Evolutionary conservation across 2,113 vertebrate genomes (phyloP).

Genomic region (Octodon degus): DNA sequence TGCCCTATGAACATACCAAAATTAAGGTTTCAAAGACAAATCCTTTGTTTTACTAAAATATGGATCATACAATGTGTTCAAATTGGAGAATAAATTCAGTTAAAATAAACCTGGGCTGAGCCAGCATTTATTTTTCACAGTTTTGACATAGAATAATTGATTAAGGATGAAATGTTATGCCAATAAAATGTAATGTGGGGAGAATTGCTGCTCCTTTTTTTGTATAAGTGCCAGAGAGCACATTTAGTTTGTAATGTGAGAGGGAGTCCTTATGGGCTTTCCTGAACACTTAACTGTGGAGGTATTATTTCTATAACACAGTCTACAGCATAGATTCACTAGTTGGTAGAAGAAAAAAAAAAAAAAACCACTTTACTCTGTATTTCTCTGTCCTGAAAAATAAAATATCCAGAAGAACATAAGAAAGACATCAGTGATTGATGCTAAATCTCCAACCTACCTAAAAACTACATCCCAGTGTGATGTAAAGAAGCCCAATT

Average conservation of each 20-base stretch:
- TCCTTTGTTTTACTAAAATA: background rate
- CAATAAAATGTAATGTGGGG: background rate
- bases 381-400: background rate
- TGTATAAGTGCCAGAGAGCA: background rate
- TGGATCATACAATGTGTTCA: background rate
- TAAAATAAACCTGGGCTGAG: background rate
- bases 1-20: background rate
- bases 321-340: background rate
- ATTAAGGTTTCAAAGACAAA: background rate
- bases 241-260: background rate
- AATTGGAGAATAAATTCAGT: background rate
- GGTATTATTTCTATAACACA: background rate
- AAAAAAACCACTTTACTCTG: background rate
- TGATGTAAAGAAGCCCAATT: background rate
- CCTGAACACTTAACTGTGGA: background rate
- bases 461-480: background rate
- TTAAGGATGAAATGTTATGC: background rate
- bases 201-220: background rate
- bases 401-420: background rate
- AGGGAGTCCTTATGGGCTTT: background rate
- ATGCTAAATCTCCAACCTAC: background rate
- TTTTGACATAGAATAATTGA: background rate
- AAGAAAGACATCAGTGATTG: background rate
- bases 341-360: background rate
- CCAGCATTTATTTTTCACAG: background rate